Evolutionary conservation across 1,140 invertebrate genomes (phyloP), one percentile per base, ranked within the genome.

Genomic region (Conopomorpha cramerella): DNA sequence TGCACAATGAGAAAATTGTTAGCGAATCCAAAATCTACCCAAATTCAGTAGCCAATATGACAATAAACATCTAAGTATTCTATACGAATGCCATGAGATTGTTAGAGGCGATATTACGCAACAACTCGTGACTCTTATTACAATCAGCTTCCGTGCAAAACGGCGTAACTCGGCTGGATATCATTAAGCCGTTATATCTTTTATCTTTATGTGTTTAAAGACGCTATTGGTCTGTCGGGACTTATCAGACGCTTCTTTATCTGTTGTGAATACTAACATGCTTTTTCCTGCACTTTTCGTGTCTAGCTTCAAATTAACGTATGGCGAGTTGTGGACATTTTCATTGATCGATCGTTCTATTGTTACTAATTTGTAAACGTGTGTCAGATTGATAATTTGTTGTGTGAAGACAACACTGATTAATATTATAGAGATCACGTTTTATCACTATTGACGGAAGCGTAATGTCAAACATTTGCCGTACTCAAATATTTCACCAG

Each of bases 71-170:
- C 14, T 38, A 14, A 17, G 15, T 59, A 58, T 55, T 56, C 51
- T 39, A 52, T 47, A 49, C 53, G 51, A 56, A 66, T 41, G 50
- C 46, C 44, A 41, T 49, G 44, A 65, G 54, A 66, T 55, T 62
- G 51, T 62, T 46, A 45, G 30, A 7, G 7, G 51, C 46, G 29
- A 34, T 41, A 54, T 72, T 74, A 70, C 65, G 65, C 54, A 74
- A 74, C 54, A 60, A 55, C 70, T 70, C 70, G 70, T 74, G 70
- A 74, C 62, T 70, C 56, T 60, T 58, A 56, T 70, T 61, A 68
- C 51, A 41, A 57, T 36, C 43, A 37, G 17, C 49, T 54, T 41
- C 34, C 46, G 51, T 39, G 43, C 50, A 40, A 55, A 61, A 61
- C 37, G 63, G 43, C 36, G 34, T 43, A 74, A 56, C 43, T 62